phyloP scores from a whole-genome alignment of 2,113 vertebrate genomes.

The Argyrosomus japonicus region DNA sequence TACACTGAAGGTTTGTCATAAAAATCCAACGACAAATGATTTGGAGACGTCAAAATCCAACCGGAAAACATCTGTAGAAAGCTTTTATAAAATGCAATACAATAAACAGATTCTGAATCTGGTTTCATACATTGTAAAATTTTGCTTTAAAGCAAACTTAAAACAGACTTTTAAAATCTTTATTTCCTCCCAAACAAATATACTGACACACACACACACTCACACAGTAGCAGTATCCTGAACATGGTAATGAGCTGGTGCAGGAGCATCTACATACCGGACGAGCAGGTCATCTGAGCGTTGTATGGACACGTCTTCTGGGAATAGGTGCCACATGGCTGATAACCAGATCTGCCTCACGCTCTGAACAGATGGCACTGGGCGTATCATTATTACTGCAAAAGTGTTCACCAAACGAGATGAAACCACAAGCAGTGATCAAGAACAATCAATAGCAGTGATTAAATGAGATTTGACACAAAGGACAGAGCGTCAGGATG shows the following conservation, averaged over 20 bases:
- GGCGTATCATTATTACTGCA: constrained; percentile 49
- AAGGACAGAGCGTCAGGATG: constrained; percentile 42
- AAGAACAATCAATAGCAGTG: constrained; percentile 71
- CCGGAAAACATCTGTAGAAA: neutral
- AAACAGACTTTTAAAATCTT: neutral
- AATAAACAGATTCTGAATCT: neutral
- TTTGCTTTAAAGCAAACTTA: neutral
- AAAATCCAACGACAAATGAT: constrained; percentile 12
- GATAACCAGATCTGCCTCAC: constrained; percentile 44
- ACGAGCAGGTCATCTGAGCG: constrained; percentile 10
- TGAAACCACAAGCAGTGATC: constrained; percentile 65
- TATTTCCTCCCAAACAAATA: neutral
- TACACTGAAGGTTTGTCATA: neutral
- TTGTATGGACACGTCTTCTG: constrained; percentile 31
- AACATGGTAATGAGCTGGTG: constrained; percentile 20
- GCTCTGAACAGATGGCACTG: constrained; percentile 64
- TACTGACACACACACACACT: neutral
- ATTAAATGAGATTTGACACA: constrained; percentile 71
- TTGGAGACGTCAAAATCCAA: neutral
- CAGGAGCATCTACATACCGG: constrained; percentile 5
- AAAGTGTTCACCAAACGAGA: constrained; percentile 54
- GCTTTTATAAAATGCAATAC: neutral
- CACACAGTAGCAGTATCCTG: neutral
- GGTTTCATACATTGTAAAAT: neutral
- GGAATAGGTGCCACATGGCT: constrained; percentile 61